These are phyloP conservation scores for Hyposoter didymator DNA, from an alignment of 2,888 invertebrate genomes.

Conservation along the genomic window DNA sequence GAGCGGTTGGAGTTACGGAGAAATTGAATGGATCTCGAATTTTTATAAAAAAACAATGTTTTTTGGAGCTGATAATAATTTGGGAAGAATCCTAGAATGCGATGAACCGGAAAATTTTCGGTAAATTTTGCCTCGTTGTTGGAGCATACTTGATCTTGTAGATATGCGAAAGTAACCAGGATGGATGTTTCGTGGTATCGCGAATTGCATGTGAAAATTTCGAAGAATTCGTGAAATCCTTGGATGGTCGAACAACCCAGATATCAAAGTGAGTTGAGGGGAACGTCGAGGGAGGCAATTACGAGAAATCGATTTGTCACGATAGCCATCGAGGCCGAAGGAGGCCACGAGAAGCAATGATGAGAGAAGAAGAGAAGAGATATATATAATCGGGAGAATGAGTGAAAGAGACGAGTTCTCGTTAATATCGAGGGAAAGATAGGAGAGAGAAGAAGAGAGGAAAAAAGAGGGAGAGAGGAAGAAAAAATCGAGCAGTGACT, in stretches of 20 bases:
- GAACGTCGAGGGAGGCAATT: constrained; percentile 62
- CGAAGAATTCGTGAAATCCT: constrained; percentile 53
- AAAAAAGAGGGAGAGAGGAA: background rate
- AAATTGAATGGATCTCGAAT: background rate
- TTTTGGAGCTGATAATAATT: background rate
- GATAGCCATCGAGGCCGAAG: constrained; percentile 67
- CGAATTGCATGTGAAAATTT: constrained; percentile 7
- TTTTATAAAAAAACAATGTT: background rate
- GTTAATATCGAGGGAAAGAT: constrained; percentile 61
- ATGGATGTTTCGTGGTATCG: background rate
- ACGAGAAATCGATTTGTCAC: constrained; percentile 69
- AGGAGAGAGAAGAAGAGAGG: constrained; percentile 11
- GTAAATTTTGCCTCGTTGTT: background rate
- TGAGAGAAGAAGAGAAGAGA: constrained; percentile 50
- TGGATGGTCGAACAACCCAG: constrained; percentile 56
- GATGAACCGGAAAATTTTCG: background rate
- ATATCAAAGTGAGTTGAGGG: constrained; percentile 36
- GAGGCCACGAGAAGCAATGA: constrained; percentile 66
- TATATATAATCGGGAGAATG: constrained; percentile 23
- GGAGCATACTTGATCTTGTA: background rate
- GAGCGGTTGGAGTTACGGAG: background rate
- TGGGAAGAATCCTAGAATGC: background rate
- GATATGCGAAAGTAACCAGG: background rate
- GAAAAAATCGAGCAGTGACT: constrained; percentile 66
- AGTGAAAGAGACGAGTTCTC: constrained; percentile 52